Evolutionary conservation across 1,140 invertebrate genomes (phyloP).

Genomic region (Chironomus tepperi): DNA sequence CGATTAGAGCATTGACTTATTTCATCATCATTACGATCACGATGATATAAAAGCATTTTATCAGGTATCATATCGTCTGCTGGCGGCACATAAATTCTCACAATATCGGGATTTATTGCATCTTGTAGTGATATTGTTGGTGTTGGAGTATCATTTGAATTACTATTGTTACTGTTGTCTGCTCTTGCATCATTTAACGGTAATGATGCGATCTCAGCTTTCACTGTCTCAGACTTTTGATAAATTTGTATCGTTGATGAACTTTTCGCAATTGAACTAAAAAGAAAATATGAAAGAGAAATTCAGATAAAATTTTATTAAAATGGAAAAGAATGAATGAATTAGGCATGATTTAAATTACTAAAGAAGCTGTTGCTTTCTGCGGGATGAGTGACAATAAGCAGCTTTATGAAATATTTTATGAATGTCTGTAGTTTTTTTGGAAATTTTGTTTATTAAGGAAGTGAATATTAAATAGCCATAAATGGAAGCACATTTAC

Average conservation of each 20-base stretch:
- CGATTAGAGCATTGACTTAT: constrained; percentile 21
- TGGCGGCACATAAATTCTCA: constrained; percentile 27
- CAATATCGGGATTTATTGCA: neutral
- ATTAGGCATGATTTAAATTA: no score
- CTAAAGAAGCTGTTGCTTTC: no score
- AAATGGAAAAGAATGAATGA: no score
- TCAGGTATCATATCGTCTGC: neutral
- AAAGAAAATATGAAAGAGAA: neutral
- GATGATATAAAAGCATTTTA: neutral
- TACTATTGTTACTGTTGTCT: constrained; percentile 22
- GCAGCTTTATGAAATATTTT: no score
- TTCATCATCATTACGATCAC: neutral
- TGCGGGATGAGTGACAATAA: no score
- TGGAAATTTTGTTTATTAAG: no score
- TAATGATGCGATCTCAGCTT: neutral
- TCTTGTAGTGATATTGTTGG: constrained; percentile 26
- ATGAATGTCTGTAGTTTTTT: no score
- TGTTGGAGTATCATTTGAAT: constrained; percentile 25
- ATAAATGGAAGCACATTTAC: no score
- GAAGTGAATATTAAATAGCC: no score
- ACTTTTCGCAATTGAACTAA: constrained; percentile 14
- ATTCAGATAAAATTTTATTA: neutral
- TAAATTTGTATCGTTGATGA: constrained; percentile 14
- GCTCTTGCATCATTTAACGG: neutral
- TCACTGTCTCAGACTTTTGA: constrained; percentile 4